These are phyloP conservation scores for Micrasema minimum DNA, from an alignment of 1,140 invertebrate genomes.

Conservation along the genomic window DNA sequence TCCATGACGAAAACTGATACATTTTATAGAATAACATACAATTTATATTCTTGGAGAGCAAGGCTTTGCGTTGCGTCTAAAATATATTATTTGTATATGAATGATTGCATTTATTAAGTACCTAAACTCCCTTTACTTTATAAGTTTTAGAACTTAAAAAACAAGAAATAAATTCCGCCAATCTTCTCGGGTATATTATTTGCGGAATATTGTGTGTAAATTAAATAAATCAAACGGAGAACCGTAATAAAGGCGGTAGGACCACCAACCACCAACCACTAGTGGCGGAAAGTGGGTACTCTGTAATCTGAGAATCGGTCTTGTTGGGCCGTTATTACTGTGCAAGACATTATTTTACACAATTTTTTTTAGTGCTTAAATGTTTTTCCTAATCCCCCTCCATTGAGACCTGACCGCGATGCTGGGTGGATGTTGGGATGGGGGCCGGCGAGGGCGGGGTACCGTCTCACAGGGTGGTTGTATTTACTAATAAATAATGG, in stretches of 20 bases:
- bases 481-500: neutral
- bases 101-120: too few species aligned
- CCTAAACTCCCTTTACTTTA: too few species aligned
- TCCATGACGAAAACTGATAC: too few species aligned
- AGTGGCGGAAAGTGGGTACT: slow-evolving; percentile 46
- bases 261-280: slow-evolving; percentile 46
- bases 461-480: neutral
- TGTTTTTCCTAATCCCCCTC: neutral
- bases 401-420: neutral
- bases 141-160: too few species aligned
- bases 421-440: too few species aligned
- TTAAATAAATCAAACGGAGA: slow-evolving; percentile 9
- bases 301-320: slow-evolving; percentile 47
- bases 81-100: too few species aligned
- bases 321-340: slow-evolving; percentile 2
- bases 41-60: too few species aligned
- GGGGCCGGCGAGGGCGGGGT: neutral
- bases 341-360: neutral
- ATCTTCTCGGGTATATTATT: slow-evolving; percentile 19
- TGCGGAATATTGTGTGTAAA: slow-evolving; percentile 7
- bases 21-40: too few species aligned
- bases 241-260: slow-evolving; percentile 41
- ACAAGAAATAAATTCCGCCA: slow-evolving; percentile 23
- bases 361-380: neutral
- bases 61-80: too few species aligned